Evolutionary conservation across 2,888 invertebrate species (phyloP).

Genomic region (Amphipyra berbera): DNA sequence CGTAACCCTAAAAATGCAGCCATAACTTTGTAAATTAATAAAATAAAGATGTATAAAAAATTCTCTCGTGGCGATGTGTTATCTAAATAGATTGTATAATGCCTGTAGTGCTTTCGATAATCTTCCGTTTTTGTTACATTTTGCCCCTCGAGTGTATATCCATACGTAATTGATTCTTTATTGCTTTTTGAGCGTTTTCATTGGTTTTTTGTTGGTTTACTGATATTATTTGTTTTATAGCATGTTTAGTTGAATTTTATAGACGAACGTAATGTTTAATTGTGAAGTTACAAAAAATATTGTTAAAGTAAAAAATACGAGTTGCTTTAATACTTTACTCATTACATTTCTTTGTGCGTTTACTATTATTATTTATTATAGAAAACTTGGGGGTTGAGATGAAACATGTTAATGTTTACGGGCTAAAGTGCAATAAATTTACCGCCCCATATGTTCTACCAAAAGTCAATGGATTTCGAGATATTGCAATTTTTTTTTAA

Average conservation of each 20-base stretch:
- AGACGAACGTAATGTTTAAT: too few species aligned
- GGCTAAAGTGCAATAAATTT: too few species aligned
- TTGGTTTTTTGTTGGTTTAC: slow-evolving; percentile 31
- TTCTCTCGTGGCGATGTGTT: slow-evolving; percentile 64
- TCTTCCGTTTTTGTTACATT: slow-evolving; percentile 55
- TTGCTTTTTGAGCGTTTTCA: slow-evolving; percentile 49
- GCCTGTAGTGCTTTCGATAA: slow-evolving; percentile 49
- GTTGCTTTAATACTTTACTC: too few species aligned
- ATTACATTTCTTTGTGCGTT: too few species aligned
- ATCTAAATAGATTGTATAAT: slow-evolving; percentile 75
- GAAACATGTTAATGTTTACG: too few species aligned
- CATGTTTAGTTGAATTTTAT: background rate
- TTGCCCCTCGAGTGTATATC: slow-evolving; percentile 43
- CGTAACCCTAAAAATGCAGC: slow-evolving; percentile 45
- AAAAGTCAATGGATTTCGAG: too few species aligned
- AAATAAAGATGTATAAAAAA: slow-evolving; percentile 56
- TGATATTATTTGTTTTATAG: slow-evolving; percentile 17
- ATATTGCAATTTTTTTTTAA: too few species aligned
- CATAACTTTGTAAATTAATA: slow-evolving; percentile 31
- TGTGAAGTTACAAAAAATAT: too few species aligned
- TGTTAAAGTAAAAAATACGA: too few species aligned
- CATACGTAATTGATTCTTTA: slow-evolving; percentile 57
- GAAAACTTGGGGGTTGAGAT: too few species aligned
- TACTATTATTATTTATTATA: too few species aligned
- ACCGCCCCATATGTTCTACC: too few species aligned